Percentiles rank a stretch among this genome's conserved stretches.
phyloP scores from a whole-genome alignment of 2,797 vertebrate genomes.

The Malacoctenus gilli region DNA sequence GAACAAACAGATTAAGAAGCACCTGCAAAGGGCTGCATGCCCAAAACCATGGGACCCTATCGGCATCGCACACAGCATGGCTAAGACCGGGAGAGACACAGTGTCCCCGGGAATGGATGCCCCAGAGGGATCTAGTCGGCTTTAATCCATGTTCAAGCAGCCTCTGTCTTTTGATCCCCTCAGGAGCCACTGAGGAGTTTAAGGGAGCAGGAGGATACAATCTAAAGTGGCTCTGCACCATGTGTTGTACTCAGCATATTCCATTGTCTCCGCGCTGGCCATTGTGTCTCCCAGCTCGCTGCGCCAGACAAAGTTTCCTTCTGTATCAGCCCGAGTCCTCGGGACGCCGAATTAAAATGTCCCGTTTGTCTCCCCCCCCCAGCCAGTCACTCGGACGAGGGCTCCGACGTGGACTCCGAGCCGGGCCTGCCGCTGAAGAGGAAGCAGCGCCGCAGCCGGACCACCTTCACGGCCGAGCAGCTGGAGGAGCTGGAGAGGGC shows the following conservation, averaged over 20 bases:
- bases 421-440: conserved; percentile 95
- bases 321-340: conserved; percentile 5
- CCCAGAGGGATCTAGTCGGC: conserved; percentile 69
- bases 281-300: conserved; percentile 45
- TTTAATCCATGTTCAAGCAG: conserved; percentile 80
- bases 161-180: conserved; percentile 77
- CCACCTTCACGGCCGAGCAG: conserved; percentile 97
- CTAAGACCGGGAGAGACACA: conserved; percentile 70
- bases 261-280: conserved; percentile 45
- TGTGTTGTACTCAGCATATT: conserved; percentile 57
- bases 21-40: conserved; percentile 71
- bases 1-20: conserved; percentile 79
- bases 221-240: conserved; percentile 61
- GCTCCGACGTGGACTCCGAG: conserved; percentile 97
- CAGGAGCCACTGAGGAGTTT: conserved; percentile 70
- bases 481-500: conserved; percentile 96
- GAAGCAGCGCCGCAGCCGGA: conserved; percentile 96
- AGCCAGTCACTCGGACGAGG: conserved; percentile 96
- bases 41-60: conserved; percentile 55
- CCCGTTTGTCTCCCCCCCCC: conserved; percentile 46
- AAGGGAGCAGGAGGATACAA: conserved; percentile 64
- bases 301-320: conserved; percentile 17
- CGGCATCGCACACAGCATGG: conserved; percentile 64
- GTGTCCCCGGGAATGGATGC: conserved; percentile 68
- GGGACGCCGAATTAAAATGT: conserved; percentile 24